Base-by-base conservation (phyloP, 2,888 invertebrate genomes). In the Falcaria lacertinaria region DNA sequence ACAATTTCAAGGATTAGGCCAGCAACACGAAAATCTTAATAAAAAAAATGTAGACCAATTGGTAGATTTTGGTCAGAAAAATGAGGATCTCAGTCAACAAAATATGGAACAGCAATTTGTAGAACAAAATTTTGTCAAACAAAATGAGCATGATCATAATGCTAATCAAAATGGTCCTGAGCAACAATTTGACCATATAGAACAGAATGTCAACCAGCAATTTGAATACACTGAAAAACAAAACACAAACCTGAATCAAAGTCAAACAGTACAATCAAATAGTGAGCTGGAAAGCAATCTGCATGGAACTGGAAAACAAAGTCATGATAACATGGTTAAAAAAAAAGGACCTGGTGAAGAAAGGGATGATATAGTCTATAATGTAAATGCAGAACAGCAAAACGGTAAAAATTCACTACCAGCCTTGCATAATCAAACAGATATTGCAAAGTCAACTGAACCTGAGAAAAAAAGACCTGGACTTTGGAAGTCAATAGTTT, bases 401-500 rank as follows among this genome's bases (percentile, higher is more conserved):
- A 41, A 39, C 34, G 39, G 25, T 16, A 38, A 37, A 14, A 43
- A 44, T 14, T 33, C 47, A 44, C 39, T 34, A 36, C 28, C 17
- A 33, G 6, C 36, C 36, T 35, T 13, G 7, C 14, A 25, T 8
- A n/a, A 22, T 11, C 57, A 55, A 41, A 37, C 45, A 36, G 54
- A 50, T 36, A 54, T 57, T 43, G 44, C 53, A 43, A n/a, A n/a
- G n/a, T 25, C 64, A 44, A 55, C 76, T 49, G 71, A 68, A 50
- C 34, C 57, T 44, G 51, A 52, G n/a, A 74, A 77, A 49, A 76
- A 80, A 60, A 74, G 85, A 41, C 69, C 86, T 37, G 88, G 91
- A 15, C 91, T 93, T 64, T 93, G 92, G 92, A 77, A 75, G 45
- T 85, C 80, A 62, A 58, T 92, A 45, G 76, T 77, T 54, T 90